Evolutionary conservation across 2,113 vertebrate species (phyloP), one percentile per base, ranked within the genome.

Genomic region (Gobius niger): DNA sequence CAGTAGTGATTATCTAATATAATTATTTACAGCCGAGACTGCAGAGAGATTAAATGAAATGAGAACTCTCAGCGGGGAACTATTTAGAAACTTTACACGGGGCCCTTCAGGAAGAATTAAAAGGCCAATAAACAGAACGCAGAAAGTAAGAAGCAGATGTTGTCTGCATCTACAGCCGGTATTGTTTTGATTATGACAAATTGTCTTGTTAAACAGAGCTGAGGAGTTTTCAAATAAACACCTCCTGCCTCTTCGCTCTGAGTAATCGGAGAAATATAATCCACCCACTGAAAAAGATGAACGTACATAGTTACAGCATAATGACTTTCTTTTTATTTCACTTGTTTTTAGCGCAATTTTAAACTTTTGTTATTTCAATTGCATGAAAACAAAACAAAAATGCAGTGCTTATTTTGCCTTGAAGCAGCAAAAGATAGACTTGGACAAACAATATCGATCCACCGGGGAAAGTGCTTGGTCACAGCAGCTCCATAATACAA

Each of bases 161-260:
- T 64, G n/a, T 61, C 66, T 65, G 65, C 46, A 65, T 42, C 51
- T 51, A 14, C 68, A 71, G 51, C 57, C 54, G 65, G 24, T 68
- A 41, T 6, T 14, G 59, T 13, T 66, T 16, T 62, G 49, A 50
- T 82, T 73, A 67, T 72, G 46, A 70, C 40, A 24, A 47, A 80
- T 72, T 82, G 64, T 63, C 62, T 62, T 5, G 7, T 76, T 79
- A 81, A 79, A 78, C 65, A 73, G 42, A 65, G 56, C 42, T 72
- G 44, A 70, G 73, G 72, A 82, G 78, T 85, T 85, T 83, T 88
- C 84, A 85, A 87, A 90, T 84, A 84, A 86, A 82, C 77, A 81
- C 71, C 72, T 85, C 75, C 70, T 67, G 57, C 75, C 70, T 76
- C 60, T 75, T 81, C 24, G 65, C 73, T 78, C 54, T 34, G 34